A percentile compares a stretch with the other conserved stretches of the same genome.
These are phyloP conservation scores for Sylvietta virens DNA, from an alignment of 2,113 vertebrate genomes.

Conservation along the genomic window DNA sequence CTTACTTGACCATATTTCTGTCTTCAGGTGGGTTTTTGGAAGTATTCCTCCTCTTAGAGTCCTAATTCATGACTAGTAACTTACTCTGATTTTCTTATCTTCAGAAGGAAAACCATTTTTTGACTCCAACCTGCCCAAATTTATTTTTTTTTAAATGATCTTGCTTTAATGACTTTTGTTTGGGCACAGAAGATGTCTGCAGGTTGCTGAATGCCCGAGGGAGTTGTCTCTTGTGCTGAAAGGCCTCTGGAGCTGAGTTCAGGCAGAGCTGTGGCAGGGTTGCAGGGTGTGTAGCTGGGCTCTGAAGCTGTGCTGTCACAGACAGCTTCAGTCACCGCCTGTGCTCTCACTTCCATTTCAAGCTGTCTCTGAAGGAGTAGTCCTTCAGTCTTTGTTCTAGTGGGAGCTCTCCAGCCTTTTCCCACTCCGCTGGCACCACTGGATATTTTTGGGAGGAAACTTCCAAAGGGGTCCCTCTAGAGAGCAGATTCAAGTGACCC, in stretches of 20 bases:
- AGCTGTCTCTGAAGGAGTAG: neutral
- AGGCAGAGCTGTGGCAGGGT: neutral
- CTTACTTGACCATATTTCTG: neutral
- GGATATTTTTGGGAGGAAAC: neutral
- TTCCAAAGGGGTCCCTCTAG: neutral
- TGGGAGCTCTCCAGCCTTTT: neutral
- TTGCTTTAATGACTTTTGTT: neutral
- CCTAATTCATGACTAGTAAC: neutral
- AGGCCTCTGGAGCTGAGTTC: neutral
- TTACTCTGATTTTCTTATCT: neutral
- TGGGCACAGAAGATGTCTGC: neutral
- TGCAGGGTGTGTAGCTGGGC: neutral
- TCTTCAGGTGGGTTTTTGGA: neutral
- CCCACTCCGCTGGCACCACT: neutral
- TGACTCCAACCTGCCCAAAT: neutral
- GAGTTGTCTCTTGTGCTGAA: neutral
- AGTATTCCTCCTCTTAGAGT: neutral
- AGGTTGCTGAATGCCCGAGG: neutral
- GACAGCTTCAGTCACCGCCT: neutral
- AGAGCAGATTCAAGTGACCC: neutral
- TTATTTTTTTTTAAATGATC: neutral
- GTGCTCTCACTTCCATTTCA: neutral
- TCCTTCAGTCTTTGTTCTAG: neutral
- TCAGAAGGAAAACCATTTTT: neutral
- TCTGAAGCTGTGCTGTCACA: neutral